Percentiles rank a stretch among this genome's conserved stretches.
These are phyloP conservation scores for Alosa alosa DNA, from an alignment of 2,113 vertebrate species.

Conservation along the genomic window DNA sequence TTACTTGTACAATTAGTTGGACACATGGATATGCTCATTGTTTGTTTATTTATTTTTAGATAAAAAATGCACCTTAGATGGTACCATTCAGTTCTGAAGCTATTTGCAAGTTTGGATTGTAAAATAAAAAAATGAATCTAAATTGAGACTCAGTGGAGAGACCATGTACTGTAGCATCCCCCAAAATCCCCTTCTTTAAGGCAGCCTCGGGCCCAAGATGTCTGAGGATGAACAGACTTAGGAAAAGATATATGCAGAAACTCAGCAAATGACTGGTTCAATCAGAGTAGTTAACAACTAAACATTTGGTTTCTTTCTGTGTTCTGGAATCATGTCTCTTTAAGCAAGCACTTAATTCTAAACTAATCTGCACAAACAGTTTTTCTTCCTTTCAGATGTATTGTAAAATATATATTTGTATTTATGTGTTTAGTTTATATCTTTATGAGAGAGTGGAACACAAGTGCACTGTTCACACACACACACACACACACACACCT, in stretches of 20 bases:
- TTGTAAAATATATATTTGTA: slow-evolving; percentile 18
- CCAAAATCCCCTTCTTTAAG: neutral
- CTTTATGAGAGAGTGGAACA: neutral
- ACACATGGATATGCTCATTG: neutral
- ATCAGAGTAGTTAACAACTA: neutral
- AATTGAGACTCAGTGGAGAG: neutral
- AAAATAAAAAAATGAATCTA: neutral
- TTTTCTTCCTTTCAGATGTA: slow-evolving; percentile 16
- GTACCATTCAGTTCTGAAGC: slow-evolving; percentile 10
- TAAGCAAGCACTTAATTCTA: neutral
- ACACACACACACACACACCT: neutral
- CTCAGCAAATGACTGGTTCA: neutral
- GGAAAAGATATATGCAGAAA: neutral
- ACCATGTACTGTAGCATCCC: neutral
- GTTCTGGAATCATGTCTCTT: neutral
- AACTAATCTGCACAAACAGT: slow-evolving; percentile 1
- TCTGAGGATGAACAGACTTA: neutral
- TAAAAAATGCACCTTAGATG: slow-evolving; percentile 4
- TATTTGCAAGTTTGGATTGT: neutral
- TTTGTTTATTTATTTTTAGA: slow-evolving; percentile 7
- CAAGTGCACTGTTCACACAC: slow-evolving; percentile 18
- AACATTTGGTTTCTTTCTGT: neutral
- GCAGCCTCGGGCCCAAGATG: neutral
- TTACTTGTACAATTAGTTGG: neutral
- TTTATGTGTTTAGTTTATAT: slow-evolving; percentile 19